These are phyloP conservation scores for Perithous albicinctus DNA, from an alignment of 2,888 invertebrate species.

Conservation along the genomic window DNA sequence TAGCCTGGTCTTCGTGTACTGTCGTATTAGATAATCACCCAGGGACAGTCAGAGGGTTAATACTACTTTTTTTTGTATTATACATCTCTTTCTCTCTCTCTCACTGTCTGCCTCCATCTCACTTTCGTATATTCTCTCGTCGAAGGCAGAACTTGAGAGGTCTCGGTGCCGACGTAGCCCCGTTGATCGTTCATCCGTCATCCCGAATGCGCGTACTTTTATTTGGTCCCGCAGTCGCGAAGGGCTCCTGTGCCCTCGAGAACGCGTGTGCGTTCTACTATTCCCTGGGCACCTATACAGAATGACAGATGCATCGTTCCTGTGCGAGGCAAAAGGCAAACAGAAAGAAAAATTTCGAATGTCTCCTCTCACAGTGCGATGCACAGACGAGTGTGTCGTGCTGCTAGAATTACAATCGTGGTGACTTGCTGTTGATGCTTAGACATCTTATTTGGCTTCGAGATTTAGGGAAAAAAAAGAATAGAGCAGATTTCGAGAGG, in stretches of 20 bases:
- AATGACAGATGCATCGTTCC: constrained; percentile 3
- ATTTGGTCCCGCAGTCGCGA: constrained; percentile 13
- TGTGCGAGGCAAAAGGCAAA: constrained; percentile 20
- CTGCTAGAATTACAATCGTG: constrained; percentile 2
- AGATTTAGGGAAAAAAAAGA: no score
- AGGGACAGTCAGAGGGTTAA: constrained; percentile 70
- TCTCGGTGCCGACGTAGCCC: constrained; percentile 51
- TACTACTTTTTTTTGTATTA: constrained; percentile 30
- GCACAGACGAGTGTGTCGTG: constrained; percentile 14
- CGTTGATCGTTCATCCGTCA: constrained; percentile 61
- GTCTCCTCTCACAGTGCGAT: not conserved
- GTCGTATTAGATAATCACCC: constrained; percentile 81
- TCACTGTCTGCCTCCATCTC: constrained; percentile 19
- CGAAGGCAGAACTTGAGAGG: constrained; percentile 58
- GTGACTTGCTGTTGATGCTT: not conserved
- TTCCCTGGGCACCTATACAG: constrained; percentile 46
- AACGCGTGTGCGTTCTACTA: constrained; percentile 25
- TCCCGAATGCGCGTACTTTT: constrained; percentile 48
- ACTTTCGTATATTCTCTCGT: constrained; percentile 31
- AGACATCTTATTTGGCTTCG: not conserved
- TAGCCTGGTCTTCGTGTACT: constrained; percentile 51
- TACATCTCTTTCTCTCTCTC: not conserved
- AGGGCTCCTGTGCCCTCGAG: not conserved
- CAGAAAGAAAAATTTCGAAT: constrained; percentile 30
- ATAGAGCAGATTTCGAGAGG: no score